A percentile compares a stretch with the other conserved stretches of the same genome.
phyloP scores from a whole-genome alignment of 2,113 vertebrate genomes.

The Ciconia stormi region DNA sequence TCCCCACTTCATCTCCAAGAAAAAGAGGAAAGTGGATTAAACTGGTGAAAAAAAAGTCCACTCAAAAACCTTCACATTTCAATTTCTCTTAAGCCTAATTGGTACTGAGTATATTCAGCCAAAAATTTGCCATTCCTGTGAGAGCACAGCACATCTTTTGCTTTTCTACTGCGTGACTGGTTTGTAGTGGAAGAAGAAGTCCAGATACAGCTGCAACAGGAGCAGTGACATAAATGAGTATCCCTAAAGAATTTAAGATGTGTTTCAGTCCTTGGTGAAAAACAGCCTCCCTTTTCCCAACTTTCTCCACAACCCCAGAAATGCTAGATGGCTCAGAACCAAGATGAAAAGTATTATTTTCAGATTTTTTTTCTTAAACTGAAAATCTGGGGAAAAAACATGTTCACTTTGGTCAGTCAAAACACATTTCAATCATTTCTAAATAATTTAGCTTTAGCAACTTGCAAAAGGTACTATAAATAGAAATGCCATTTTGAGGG shows the following conservation, averaged over 20 bases:
- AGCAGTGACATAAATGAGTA: not conserved
- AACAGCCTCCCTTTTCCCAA: not conserved
- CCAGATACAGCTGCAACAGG: not conserved
- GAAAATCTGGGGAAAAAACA: not conserved
- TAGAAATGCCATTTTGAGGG: not conserved
- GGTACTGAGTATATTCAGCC: not conserved
- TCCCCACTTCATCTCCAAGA: not conserved
- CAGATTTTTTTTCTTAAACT: not conserved
- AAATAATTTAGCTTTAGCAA: not conserved
- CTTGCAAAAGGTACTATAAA: not conserved
- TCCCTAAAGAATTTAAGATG: not conserved
- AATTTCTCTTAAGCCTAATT: not conserved
- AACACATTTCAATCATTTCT: constrained; percentile 2
- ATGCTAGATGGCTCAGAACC: not conserved
- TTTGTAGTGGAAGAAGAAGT: not conserved
- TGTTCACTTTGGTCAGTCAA: not conserved
- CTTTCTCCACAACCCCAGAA: not conserved
- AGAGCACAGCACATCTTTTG: not conserved
- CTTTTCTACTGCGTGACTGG: not conserved
- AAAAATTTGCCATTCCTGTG: not conserved
- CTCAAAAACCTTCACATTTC: not conserved
- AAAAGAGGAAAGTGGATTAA: not conserved
- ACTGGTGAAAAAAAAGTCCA: not conserved
- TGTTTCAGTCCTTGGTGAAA: not conserved
- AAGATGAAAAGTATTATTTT: not conserved